Evolutionary conservation across 1,140 invertebrate genomes (phyloP).

Genomic region (Cydia strobilella): DNA sequence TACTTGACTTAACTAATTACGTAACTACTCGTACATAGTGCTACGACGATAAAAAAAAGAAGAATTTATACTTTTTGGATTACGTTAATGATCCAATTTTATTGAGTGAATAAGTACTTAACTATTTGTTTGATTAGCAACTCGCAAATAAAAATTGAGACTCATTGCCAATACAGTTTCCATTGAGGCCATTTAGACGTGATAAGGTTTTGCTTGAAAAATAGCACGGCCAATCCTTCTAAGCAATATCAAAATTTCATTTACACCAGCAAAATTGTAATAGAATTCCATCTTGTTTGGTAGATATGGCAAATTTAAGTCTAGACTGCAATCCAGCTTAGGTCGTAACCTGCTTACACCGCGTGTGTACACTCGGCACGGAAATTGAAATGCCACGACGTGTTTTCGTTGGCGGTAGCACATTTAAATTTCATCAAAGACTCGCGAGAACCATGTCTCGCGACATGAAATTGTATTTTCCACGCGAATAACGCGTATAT

Average conservation of each 20-base stretch:
- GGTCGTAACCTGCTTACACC: constrained; percentile 15
- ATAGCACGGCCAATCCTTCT: not conserved
- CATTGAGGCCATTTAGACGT: too few relatives aligned
- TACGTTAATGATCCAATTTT: too few relatives aligned
- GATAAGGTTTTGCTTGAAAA: not conserved
- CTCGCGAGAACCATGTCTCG: constrained; percentile 38
- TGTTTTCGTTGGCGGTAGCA: constrained; percentile 37
- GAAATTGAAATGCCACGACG: constrained; percentile 50
- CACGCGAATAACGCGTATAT: constrained; percentile 40
- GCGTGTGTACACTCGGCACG: constrained; percentile 33
- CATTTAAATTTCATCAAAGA: constrained; percentile 57
- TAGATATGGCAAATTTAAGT: constrained; percentile 29
- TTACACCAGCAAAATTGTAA: not conserved
- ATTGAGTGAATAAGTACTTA: too few relatives aligned
- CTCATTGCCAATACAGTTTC: too few relatives aligned
- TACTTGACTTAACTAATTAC: too few relatives aligned
- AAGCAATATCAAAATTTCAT: not conserved
- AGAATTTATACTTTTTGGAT: too few relatives aligned
- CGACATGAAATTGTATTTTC: constrained; percentile 52
- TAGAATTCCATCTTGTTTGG: not conserved
- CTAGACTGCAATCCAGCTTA: constrained; percentile 33
- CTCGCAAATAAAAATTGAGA: too few relatives aligned
- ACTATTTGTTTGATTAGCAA: too few relatives aligned
- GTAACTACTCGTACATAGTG: too few relatives aligned
- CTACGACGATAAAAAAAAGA: too few relatives aligned